These are phyloP conservation scores for Scortum barcoo DNA, from an alignment of 2,113 vertebrate species.

Conservation along the genomic window DNA sequence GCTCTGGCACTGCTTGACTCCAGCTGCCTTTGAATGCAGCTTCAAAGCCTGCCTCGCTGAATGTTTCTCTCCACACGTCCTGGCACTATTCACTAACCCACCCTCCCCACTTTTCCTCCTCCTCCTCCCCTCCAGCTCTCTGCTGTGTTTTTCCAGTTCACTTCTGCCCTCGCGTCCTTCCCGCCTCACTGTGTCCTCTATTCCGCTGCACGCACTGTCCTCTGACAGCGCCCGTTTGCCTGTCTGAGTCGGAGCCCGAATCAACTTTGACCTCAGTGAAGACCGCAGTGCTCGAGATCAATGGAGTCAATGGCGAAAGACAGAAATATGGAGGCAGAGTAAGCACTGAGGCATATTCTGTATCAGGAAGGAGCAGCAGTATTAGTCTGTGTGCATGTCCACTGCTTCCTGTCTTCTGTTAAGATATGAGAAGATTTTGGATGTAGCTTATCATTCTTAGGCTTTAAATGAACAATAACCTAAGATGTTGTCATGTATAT, in stretches of 20 bases:
- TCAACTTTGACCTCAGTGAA: slow-evolving; percentile 70
- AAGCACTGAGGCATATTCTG: slow-evolving; percentile 26
- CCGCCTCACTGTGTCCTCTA: slow-evolving; percentile 63
- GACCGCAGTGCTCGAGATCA: slow-evolving; percentile 60
- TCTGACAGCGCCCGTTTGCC: slow-evolving; percentile 51
- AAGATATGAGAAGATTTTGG: background rate
- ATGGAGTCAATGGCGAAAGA: slow-evolving; percentile 52
- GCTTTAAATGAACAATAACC: background rate
- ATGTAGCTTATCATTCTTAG: slow-evolving; percentile 3
- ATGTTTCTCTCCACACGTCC: slow-evolving; percentile 70
- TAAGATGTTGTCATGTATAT: slow-evolving; percentile 7
- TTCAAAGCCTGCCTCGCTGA: slow-evolving; percentile 80
- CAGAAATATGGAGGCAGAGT: slow-evolving; percentile 39
- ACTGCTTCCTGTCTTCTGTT: slow-evolving; percentile 14
- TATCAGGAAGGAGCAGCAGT: slow-evolving; percentile 24
- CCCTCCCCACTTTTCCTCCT: slow-evolving; percentile 9
- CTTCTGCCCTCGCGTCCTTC: slow-evolving; percentile 58
- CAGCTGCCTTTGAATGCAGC: slow-evolving; percentile 83
- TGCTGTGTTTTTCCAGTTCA: slow-evolving; percentile 50
- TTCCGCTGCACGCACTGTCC: slow-evolving; percentile 39
- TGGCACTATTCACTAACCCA: slow-evolving; percentile 63
- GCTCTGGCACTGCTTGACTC: slow-evolving; percentile 78
- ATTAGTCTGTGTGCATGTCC: slow-evolving; percentile 13
- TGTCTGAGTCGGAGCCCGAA: slow-evolving; percentile 26
- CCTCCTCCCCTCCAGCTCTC: slow-evolving; percentile 57